Conservation (phyloP, 92 coral and sea anemone species). For the Umimayanthus chanpuru region DNA sequence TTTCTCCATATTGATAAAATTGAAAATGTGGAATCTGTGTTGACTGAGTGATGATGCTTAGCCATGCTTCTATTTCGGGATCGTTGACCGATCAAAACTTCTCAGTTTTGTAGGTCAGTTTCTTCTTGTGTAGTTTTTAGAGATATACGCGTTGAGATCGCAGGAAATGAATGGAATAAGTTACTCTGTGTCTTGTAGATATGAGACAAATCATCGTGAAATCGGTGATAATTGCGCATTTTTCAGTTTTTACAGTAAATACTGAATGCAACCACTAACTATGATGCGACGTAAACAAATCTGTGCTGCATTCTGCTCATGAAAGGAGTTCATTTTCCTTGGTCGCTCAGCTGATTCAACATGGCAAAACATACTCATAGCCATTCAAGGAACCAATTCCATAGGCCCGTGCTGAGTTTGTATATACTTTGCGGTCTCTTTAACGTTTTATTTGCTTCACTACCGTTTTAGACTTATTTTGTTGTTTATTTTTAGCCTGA, state of each 20-base stretch:
- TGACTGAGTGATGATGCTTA: not conserved
- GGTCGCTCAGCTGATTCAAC: not conserved
- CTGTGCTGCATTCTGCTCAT: not conserved
- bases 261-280: too few species aligned
- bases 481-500: constrained; percentile 35
- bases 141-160: not conserved
- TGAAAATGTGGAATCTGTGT: not conserved
- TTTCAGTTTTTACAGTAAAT: constrained; percentile 9
- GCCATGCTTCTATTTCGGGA: constrained; percentile 7
- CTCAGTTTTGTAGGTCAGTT: not conserved
- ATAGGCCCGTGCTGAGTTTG: constrained; percentile 24
- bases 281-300: constrained; percentile 31
- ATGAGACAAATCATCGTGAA: not conserved
- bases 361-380: not conserved
- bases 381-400: not conserved
- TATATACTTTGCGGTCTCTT: not conserved
- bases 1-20: constrained; percentile 22
- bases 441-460: constrained; percentile 8
- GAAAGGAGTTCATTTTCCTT: not conserved
- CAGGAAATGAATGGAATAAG: not conserved
- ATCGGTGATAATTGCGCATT: not conserved
- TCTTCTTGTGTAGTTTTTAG: not conserved
- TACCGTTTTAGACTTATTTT: constrained; percentile 3
- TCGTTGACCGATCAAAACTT: not conserved
- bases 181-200: not conserved